Evolutionary conservation across 2,797 vertebrate species (phyloP).

Genomic region (Gallinago nigripennis): DNA sequence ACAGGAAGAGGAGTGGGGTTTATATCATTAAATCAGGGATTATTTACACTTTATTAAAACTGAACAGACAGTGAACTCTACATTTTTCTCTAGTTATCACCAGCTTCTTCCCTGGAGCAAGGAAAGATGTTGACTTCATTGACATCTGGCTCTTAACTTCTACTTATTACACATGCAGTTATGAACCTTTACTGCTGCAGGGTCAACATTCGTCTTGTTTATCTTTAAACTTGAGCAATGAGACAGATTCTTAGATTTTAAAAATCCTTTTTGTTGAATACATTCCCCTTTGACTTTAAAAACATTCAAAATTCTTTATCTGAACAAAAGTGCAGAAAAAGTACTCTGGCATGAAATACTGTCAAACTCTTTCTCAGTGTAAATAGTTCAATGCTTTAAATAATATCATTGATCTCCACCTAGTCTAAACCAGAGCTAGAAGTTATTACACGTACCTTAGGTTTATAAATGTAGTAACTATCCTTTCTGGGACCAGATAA

Average conservation of each 20-base stretch:
- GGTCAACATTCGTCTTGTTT: constrained; percentile 24
- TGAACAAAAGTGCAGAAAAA: background rate
- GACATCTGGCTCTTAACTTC: constrained; percentile 17
- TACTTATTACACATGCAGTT: background rate
- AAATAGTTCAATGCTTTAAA: background rate
- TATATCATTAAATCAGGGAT: background rate
- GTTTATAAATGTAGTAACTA: background rate
- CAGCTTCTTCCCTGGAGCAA: background rate
- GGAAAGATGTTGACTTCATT: background rate
- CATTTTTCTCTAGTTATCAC: background rate
- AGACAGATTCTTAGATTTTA: background rate
- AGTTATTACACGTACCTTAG: background rate
- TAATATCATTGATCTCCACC: background rate
- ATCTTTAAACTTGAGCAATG: background rate
- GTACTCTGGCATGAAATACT: background rate
- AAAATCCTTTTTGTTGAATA: background rate
- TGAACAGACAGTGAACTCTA: background rate
- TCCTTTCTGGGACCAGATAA: background rate
- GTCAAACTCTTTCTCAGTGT: background rate
- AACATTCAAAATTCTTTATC: background rate
- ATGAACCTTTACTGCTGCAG: constrained; percentile 1
- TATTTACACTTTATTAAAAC: background rate
- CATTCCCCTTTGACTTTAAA: background rate
- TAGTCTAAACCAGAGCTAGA: background rate
- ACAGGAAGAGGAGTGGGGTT: background rate